Conservation (phyloP, 2,888 invertebrate genomes). For the Balanococcus diminutus region DNA sequence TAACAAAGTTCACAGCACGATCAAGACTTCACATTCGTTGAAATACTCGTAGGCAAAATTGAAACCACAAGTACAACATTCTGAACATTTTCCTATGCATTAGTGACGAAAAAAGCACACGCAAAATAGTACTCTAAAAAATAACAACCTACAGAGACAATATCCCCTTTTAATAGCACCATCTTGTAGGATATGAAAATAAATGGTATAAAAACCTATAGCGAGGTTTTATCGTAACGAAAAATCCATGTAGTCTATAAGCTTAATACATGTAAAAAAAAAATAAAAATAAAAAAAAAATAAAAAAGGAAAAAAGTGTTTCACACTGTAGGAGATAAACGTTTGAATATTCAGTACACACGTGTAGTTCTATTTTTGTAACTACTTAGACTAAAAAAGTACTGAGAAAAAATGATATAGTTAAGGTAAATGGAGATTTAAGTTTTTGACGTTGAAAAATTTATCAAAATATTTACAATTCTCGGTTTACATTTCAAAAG, state of each 20-base stretch:
- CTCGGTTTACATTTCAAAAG: not conserved
- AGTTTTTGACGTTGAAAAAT: too few species aligned
- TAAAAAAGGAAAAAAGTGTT: not conserved
- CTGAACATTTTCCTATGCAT: not conserved
- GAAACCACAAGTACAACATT: not conserved
- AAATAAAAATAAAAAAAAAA: too few species aligned
- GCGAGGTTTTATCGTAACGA: not conserved
- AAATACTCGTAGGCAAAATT: not conserved
- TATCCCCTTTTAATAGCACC: not conserved
- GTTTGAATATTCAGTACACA: not conserved
- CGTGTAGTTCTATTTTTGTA: too few species aligned
- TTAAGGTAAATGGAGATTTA: too few species aligned
- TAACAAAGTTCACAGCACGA: not conserved
- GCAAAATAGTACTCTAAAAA: not conserved
- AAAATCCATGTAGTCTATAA: too few species aligned
- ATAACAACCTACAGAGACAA: not conserved
- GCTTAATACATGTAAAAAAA: too few species aligned
- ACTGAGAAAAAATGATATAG: not conserved
- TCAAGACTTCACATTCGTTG: not conserved
- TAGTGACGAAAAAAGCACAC: not conserved
- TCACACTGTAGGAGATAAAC: not conserved
- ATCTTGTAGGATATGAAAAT: not conserved
- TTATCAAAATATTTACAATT: too few species aligned
- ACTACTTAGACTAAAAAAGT: too few species aligned
- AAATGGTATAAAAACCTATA: not conserved